Base-by-base conservation (phyloP, 2,888 invertebrate genomes). In the Tetramorium bicarinatum region DNA sequence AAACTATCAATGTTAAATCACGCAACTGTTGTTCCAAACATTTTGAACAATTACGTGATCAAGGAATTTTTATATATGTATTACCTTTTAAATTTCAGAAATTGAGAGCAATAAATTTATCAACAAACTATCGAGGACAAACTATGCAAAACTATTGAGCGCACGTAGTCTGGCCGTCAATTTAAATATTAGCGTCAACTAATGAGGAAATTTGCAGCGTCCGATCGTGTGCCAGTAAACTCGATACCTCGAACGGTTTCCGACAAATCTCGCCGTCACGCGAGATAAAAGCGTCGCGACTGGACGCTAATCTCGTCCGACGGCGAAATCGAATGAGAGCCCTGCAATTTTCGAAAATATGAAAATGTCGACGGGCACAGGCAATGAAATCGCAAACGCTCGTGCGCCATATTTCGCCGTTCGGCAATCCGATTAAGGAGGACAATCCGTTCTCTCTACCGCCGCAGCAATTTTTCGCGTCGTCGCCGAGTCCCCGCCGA, bases 401-500 rank as follows among this genome's bases (percentile, higher is more conserved):
- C 29, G 64, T 34, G 69, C 69, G 56, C 79, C 79, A 80, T 80
- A 80, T 80, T 80, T 80, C 79, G 79, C 72, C 79, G 79, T 80
- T 80, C 79, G 79, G 72, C 79, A 80, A 80, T 80, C 79, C 79
- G 79, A 80, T 80, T 80, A 80, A 80, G 79, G 79, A 79, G 79
- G 72, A 80, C 79, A 80, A 80, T 80, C 79, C 79, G 59, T 80
- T 77, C 77, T 80, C 56, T 72, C 79, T 79, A 56, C 59, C 79
- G 79, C 59, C 72, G 79, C 79, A 38, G 77, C 77, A 83, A 86
- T 87, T 74, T 81, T 84, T 84, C 84, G 75, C 74, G 59, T 59
- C 82, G 69, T 74, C 80, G 85, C 67, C 61, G 66, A 82, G 86
- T 83, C 64, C 81, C 79, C 38, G 69, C 47, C 69, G 69, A 80